Conservation (phyloP, 2,797 vertebrate genomes). For the Sebastes hubbsi region DNA sequence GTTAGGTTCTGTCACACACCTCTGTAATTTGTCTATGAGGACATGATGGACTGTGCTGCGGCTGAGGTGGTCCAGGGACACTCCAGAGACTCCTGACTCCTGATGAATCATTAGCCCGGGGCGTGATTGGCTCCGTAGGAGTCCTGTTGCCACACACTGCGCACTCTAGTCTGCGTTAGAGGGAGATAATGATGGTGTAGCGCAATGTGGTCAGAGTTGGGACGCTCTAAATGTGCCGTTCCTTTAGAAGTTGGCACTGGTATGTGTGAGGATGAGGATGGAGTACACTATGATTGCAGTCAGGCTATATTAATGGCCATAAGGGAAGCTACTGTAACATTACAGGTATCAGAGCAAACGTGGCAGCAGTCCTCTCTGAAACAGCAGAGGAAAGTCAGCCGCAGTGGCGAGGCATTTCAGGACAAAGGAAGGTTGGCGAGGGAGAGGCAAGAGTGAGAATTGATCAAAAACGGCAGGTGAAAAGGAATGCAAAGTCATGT, state of each 20-base stretch:
- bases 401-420: slow-evolving; percentile 63
- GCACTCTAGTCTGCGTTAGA: not conserved
- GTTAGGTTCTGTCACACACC: slow-evolving; percentile 12
- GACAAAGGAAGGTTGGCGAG: slow-evolving; percentile 62
- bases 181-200: slow-evolving; percentile 3
- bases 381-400: slow-evolving; percentile 34
- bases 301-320: slow-evolving; percentile 12
- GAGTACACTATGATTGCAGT: not conserved
- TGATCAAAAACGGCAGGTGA: slow-evolving; percentile 81
- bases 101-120: slow-evolving; percentile 44
- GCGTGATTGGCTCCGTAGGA: slow-evolving; percentile 22
- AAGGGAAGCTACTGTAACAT: slow-evolving; percentile 2
- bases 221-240: not conserved
- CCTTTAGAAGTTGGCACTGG: slow-evolving; percentile 3
- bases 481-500: slow-evolving; percentile 80
- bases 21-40: slow-evolving; percentile 1
- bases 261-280: not conserved
- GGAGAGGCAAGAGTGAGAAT: slow-evolving; percentile 61
- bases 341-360: not conserved
- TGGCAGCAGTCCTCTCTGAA: slow-evolving; percentile 23
- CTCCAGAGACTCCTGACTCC: slow-evolving; percentile 5
- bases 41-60: not conserved
- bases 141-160: slow-evolving; percentile 18
- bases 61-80: not conserved
- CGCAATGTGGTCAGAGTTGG: not conserved